phyloP scores from a whole-genome alignment of 1,140 invertebrate species.

The Drosophila sproati region DNA sequence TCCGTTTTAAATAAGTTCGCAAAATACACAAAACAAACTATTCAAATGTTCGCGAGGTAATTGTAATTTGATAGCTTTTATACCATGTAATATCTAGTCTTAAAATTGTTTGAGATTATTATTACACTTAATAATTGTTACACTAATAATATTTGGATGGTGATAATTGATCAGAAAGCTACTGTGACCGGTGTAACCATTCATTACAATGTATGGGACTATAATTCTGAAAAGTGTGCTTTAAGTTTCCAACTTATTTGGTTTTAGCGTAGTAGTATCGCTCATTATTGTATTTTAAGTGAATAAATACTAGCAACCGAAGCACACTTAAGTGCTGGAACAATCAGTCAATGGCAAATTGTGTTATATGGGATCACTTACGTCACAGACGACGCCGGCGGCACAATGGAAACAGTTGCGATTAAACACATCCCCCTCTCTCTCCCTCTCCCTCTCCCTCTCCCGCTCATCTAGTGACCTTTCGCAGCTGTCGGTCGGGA shows the following conservation, averaged over 20 bases:
- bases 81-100: not conserved
- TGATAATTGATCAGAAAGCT: too few species aligned
- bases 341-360: conserved; percentile 29
- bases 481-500: not conserved
- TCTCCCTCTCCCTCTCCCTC: not conserved
- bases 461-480: not conserved
- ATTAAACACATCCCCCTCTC: conserved; percentile 3
- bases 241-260: too few species aligned
- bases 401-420: conserved; percentile 14
- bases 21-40: conserved; percentile 5
- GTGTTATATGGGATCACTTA: conserved; percentile 16
- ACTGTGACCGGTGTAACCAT: too few species aligned
- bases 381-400: conserved; percentile 8
- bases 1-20: conserved; percentile 32
- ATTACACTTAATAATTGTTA: too few species aligned
- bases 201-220: too few species aligned
- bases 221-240: too few species aligned
- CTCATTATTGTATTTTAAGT: not conserved
- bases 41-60: not conserved
- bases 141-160: too few species aligned
- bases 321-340: not conserved
- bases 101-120: too few species aligned
- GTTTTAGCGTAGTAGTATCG: too few species aligned
- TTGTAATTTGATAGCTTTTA: not conserved
- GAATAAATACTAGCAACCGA: not conserved